Evolutionary conservation across 1,140 invertebrate species (phyloP).

Genomic region (Drosophila tropicalis): DNA sequence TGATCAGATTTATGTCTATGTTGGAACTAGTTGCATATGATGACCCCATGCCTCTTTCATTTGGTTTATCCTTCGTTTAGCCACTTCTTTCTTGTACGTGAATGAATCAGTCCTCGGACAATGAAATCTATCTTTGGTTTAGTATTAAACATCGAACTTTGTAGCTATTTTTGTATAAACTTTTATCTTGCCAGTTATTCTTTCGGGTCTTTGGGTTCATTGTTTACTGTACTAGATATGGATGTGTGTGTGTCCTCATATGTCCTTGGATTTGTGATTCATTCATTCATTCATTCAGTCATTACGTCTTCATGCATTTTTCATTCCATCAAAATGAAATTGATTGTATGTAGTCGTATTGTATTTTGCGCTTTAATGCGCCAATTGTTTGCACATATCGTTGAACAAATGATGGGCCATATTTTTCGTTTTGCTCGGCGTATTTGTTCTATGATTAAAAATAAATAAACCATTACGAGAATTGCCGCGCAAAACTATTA

Average conservation of each 20-base stretch:
- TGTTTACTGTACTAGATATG: not conserved
- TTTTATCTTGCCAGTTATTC: too few relatives aligned
- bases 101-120: too few relatives aligned
- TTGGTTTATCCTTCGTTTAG: too few relatives aligned
- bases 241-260: not conserved
- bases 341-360: not conserved
- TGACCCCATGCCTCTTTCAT: too few relatives aligned
- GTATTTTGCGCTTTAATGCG: slow-evolving; percentile 65
- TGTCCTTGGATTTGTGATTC: not conserved
- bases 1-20: too few relatives aligned
- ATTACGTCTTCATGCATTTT: slow-evolving; percentile 8
- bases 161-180: too few relatives aligned
- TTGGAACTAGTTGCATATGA: too few relatives aligned
- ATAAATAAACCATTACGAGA: slow-evolving; percentile 75
- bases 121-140: too few relatives aligned
- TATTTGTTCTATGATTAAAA: slow-evolving; percentile 80
- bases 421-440: slow-evolving; percentile 42
- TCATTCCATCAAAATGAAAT: slow-evolving; percentile 7
- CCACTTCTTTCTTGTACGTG: too few relatives aligned
- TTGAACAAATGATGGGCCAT: slow-evolving; percentile 75
- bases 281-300: slow-evolving; percentile 9
- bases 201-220: not conserved
- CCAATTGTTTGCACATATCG: slow-evolving; percentile 76
- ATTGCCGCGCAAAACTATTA: slow-evolving; percentile 73
- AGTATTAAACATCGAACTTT: too few relatives aligned